These are phyloP conservation scores for Eugnorisma glareosa DNA, from an alignment of 2,888 invertebrate species.

Conservation along the genomic window DNA sequence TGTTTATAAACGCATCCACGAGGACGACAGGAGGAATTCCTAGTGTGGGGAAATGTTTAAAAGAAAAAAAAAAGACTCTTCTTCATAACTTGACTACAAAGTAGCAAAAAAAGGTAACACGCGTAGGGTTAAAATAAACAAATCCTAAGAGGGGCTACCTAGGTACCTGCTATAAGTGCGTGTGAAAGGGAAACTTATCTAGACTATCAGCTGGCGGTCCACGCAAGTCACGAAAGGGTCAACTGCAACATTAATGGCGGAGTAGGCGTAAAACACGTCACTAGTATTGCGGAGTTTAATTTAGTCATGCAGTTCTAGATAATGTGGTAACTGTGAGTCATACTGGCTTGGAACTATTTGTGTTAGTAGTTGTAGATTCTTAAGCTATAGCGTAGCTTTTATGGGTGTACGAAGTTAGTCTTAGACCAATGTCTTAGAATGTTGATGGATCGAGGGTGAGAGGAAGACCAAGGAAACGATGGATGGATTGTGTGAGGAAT, in stretches of 20 bases:
- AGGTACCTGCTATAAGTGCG: slow-evolving; percentile 12
- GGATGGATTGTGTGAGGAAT: no score
- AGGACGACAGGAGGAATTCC: no score
- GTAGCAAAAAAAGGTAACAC: neutral
- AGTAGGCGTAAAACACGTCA: slow-evolving; percentile 60
- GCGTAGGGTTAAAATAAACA: neutral
- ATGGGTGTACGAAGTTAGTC: neutral
- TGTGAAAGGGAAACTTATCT: slow-evolving; percentile 58
- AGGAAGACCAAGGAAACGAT: no score
- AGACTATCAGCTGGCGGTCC: slow-evolving; percentile 49
- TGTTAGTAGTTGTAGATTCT: neutral
- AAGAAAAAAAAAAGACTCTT: no score
- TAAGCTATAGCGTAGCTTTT: neutral
- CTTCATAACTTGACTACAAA: neutral
- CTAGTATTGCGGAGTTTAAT: slow-evolving; percentile 43
- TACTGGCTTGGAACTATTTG: slow-evolving; percentile 22
- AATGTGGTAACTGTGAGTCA: slow-evolving; percentile 51
- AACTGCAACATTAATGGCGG: slow-evolving; percentile 43
- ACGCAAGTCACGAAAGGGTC: slow-evolving; percentile 45
- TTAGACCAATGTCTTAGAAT: neutral
- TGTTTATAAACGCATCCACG: no score
- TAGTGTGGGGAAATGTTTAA: no score
- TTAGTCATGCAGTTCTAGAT: slow-evolving; percentile 43
- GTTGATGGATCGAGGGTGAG: no score
- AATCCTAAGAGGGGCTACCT: neutral